Evolutionary conservation across 2,888 invertebrate species (phyloP).

Genomic region (Lordiphosa andalusiaca): DNA sequence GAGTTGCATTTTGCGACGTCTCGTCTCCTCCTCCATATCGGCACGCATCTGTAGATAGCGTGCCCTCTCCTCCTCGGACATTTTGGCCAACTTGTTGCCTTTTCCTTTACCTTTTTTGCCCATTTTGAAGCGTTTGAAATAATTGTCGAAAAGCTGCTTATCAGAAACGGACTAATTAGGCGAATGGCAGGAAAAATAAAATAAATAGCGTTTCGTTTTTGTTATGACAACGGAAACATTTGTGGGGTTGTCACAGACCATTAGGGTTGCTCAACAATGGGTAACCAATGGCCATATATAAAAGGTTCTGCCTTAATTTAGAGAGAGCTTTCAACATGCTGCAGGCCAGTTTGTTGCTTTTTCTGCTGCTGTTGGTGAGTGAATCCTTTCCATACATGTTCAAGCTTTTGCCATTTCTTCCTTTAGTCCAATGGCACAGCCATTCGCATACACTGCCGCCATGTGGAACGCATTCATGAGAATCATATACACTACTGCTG

Average conservation of each 20-base stretch:
- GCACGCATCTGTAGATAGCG: slow-evolving; percentile 90
- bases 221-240: slow-evolving; percentile 42
- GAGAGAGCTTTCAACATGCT: slow-evolving; percentile 31
- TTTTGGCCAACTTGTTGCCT: slow-evolving; percentile 88
- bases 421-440: slow-evolving; percentile 5
- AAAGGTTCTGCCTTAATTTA: not conserved
- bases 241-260: slow-evolving; percentile 34
- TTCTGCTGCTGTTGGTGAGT: slow-evolving; percentile 20
- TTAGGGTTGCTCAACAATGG: slow-evolving; percentile 45
- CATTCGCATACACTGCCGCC: slow-evolving; percentile 39
- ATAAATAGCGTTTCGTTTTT: slow-evolving; percentile 34
- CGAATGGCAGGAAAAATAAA: slow-evolving; percentile 15
- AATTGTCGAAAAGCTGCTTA: slow-evolving; percentile 43
- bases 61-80: slow-evolving; percentile 91
- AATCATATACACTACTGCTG: slow-evolving; percentile 69
- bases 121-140: slow-evolving; percentile 56
- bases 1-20: slow-evolving; percentile 89
- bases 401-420: too few relatives aligned
- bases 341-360: slow-evolving; percentile 16
- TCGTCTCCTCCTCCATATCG: slow-evolving; percentile 90
- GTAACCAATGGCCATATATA: slow-evolving; percentile 41
- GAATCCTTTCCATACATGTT: not conserved
- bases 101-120: slow-evolving; percentile 87
- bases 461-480: slow-evolving; percentile 58
- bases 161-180: slow-evolving; percentile 47